Conservation (phyloP, 2,113 vertebrate species). For the Propithecus coquereli region DNA sequence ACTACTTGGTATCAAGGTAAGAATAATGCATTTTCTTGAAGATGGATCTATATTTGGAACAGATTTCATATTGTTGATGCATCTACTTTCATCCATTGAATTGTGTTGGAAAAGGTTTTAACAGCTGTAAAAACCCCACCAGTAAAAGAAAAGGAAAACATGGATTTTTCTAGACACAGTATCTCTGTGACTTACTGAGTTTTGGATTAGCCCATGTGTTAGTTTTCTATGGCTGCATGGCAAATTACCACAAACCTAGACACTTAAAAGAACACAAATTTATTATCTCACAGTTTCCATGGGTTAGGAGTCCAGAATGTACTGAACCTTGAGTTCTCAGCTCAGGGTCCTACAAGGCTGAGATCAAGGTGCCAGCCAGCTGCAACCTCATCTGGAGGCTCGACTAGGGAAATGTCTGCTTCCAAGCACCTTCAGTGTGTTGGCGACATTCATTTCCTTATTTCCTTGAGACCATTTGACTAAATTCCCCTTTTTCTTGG, state of each 20-base stretch:
- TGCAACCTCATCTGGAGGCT: not conserved
- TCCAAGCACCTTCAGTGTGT: not conserved
- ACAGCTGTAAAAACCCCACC: not conserved
- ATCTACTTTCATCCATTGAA: not conserved
- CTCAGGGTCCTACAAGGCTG: not conserved
- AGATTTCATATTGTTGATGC: not conserved
- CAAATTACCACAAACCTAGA: not conserved
- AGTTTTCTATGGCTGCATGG: not conserved
- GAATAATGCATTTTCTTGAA: not conserved
- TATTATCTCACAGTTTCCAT: not conserved
- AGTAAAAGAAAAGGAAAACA: not conserved
- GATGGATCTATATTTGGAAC: not conserved
- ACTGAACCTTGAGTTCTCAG: not conserved
- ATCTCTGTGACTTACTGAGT: not conserved
- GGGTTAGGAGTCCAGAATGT: not conserved
- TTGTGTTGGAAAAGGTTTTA: not conserved
- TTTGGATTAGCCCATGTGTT: not conserved
- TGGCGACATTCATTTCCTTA: not conserved
- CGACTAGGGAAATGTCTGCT: not conserved
- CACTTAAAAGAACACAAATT: not conserved
- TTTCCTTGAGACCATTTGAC: not conserved
- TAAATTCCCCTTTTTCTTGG: not conserved
- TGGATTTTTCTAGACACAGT: not conserved
- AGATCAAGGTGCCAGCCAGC: not conserved
- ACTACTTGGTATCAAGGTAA: not conserved